Percentiles rank a stretch among this genome's conserved stretches.
These are phyloP conservation scores for Diloba caeruleocephala DNA, from an alignment of 2,888 invertebrate genomes.

Conservation along the genomic window DNA sequence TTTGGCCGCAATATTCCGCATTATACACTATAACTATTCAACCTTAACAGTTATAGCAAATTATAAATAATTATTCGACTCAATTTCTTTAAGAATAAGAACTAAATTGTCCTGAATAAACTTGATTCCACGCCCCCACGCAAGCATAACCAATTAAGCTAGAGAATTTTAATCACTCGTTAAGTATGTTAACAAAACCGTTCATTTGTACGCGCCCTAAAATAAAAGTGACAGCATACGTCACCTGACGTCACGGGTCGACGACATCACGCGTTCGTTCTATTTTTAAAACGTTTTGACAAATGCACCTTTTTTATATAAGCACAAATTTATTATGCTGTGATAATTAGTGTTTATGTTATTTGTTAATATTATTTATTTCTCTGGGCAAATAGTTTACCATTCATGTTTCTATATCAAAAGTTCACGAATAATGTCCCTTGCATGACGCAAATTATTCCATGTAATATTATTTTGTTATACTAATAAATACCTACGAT, in stretches of 20 bases:
- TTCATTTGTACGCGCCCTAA: slow-evolving; percentile 68
- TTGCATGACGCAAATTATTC: not conserved
- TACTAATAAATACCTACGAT: not conserved
- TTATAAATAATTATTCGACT: not conserved
- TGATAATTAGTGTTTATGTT: too few relatives aligned
- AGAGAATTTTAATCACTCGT: slow-evolving; percentile 43
- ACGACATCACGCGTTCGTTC: slow-evolving; percentile 62
- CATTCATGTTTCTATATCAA: too few relatives aligned
- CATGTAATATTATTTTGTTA: too few relatives aligned
- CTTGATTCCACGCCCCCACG: not conserved
- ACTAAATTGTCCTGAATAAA: not conserved
- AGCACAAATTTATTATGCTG: not conserved
- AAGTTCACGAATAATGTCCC: not conserved
- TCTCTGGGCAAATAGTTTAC: too few relatives aligned
- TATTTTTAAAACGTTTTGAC: slow-evolving; percentile 47
- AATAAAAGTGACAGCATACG: slow-evolving; percentile 82
- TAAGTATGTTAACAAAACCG: slow-evolving; percentile 47
- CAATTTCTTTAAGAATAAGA: not conserved
- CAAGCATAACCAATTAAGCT: slow-evolving; percentile 28
- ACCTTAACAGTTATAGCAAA: not conserved
- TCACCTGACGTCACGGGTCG: slow-evolving; percentile 75
- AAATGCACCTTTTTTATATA: slow-evolving; percentile 17
- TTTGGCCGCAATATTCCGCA: slow-evolving; percentile 4
- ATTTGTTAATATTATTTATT: too few relatives aligned
- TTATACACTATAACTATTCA: not conserved